Conservation (phyloP, 2,888 invertebrate genomes). For the Graphium colonna region DNA sequence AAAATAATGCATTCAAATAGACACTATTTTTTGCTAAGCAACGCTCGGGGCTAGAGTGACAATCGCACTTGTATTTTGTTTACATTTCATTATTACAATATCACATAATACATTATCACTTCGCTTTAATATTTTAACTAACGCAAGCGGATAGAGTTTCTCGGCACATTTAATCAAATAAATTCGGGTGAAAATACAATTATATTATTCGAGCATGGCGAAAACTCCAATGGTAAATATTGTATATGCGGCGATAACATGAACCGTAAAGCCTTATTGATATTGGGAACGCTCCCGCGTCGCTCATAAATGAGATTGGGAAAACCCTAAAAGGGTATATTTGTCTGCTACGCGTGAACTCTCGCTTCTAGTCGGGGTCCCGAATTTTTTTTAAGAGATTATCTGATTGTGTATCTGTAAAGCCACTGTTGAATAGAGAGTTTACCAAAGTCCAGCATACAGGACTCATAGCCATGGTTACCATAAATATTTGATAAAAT, state of each 20-base stretch:
- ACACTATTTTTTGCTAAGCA: too few species aligned
- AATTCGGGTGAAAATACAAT: not conserved
- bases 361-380: not conserved
- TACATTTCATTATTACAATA: too few species aligned
- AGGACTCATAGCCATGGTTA: too few species aligned
- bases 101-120: not conserved
- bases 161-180: not conserved
- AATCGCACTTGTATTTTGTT: too few species aligned
- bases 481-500: too few species aligned
- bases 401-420: not conserved
- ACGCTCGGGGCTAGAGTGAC: too few species aligned
- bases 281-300: conserved; percentile 15
- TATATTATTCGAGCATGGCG: conserved; percentile 1
- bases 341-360: not conserved
- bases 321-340: conserved; percentile 12
- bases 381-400: not conserved
- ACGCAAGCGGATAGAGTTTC: too few species aligned
- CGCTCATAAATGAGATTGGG: conserved; percentile 18
- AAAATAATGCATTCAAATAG: too few species aligned
- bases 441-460: too few species aligned
- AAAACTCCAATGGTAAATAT: conserved; percentile 12
- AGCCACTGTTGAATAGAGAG: too few species aligned
- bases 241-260: conserved; percentile 11
- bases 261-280: conserved; percentile 20
- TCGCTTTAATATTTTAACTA: not conserved